Base-by-base conservation (phyloP, 1,140 invertebrate genomes). In the Drosophila kanapiae region DNA sequence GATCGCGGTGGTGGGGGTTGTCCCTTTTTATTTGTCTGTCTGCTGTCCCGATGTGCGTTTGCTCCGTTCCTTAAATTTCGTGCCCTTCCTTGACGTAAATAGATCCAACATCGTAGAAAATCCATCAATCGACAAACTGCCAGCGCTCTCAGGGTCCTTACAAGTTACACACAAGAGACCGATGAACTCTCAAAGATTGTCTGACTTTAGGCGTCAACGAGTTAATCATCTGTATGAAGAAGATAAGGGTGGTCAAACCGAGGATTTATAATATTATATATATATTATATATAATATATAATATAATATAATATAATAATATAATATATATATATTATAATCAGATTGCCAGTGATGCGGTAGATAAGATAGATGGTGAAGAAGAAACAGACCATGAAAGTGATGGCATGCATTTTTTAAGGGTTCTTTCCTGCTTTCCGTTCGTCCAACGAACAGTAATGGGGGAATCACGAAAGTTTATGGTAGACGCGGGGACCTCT, bases 371-470 rank as follows among this genome's bases (percentile, higher is more conserved):
- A 4, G 23, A 51, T 27, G 23, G 37, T 16, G 27, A 51, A 62
- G 35, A 62, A 8, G 7, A 48, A 18, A 27, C 43, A 3, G 31
- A 49, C 23, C 49, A 49, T 49, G 23, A 49, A 29, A 49, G 45
- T 3, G 18, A 56, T 40, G 2, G 13, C 53, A 35, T 56, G 1
- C 16, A 45, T 43, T 45, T 23, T 23, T 23, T 23, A 23, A 3
- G 23, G 23, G 23, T 23, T 1, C 23, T 9, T 59, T 40, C 57
- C n/a, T 59, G 57, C 40, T 59, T 59, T 59, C 29, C 29, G 40
- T 59, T 59, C 57, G 13, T 33, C 40, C 31, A 35, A 40, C 54
- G 23, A 42, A 42, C 35, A 57, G 37, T 35, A 35, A 29, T 29
- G 47, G 47, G 37, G 13, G 37, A 38, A 13, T 13, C 14, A 18